Base-by-base conservation (phyloP, 2,888 invertebrate species). In the Mythimna ferrago region DNA sequence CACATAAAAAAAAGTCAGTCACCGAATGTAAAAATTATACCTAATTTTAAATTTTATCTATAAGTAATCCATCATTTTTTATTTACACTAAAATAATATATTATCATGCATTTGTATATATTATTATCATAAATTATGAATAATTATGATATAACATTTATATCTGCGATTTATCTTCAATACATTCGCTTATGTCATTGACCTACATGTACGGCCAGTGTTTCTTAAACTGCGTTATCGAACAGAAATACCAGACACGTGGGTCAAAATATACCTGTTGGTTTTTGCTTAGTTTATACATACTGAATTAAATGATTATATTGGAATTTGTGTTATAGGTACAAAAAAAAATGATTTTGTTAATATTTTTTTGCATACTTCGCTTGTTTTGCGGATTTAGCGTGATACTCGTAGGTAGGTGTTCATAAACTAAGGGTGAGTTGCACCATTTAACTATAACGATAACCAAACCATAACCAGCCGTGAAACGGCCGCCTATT, bases 111-210 rank as follows among this genome's bases (percentile, higher is more conserved):
- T 44, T 19, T 19, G 19, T 51, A 51, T 26, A 26, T 26, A 19
- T 6, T 51, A 51, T 51, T 6, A 7, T 19, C 14, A 44, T 44
- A 44, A 44, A 44, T 44, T 51, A 19, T 51, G 16, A 51, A 21
- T 54, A 21, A 41, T 53, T 54, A 64, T 56, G 38, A 16, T 64
- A n/a, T 60, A 77, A 51, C 10, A 51, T 51, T 51, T 76, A 78
- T 48, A 26, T 62, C 64, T 54, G 35, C 16, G 6, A 62, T 1
- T 62, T 79, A 66, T 71, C 44, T 32, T 48, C 41, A 35, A 64
- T 41, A 32, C 63, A 72, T 62, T 66, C 53, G 21, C 56, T 1
- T 4, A 10, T 65, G 56, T 67, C 51, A 73, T 73, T 78, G 77
- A 79, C 80, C 73, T 14, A 73, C n/a, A 67, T 79, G 14, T 11